A percentile compares a stretch with the other conserved stretches of the same genome.
These are phyloP conservation scores for Neolamprologus kungweensis DNA, from an alignment of 2,113 vertebrate genomes.

Conservation along the genomic window DNA sequence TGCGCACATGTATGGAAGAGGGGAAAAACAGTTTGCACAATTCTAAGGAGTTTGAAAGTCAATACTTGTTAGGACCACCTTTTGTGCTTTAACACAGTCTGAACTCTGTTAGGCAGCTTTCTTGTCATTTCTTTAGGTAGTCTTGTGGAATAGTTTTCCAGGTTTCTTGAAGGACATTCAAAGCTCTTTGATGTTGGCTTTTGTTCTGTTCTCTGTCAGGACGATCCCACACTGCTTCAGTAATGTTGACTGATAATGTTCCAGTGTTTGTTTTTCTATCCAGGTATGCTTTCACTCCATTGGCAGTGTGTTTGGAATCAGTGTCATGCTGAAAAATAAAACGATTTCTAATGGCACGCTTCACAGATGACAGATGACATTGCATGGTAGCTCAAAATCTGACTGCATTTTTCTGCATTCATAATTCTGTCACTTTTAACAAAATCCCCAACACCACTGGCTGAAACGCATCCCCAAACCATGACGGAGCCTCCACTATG, in stretches of 20 bases:
- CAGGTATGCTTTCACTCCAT: neutral
- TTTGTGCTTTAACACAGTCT: neutral
- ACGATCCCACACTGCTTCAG: neutral
- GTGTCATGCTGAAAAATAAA: neutral
- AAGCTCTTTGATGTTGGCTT: neutral
- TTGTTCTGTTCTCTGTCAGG: neutral
- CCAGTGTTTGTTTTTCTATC: neutral
- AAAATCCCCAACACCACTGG: neutral
- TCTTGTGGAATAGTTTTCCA: neutral
- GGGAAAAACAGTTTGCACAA: neutral
- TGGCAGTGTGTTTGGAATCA: neutral
- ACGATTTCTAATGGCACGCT: neutral
- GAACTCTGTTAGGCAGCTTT: neutral
- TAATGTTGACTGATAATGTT: neutral
- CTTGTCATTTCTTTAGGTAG: fast-evolving
- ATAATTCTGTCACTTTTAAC: neutral
- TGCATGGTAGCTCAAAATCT: neutral
- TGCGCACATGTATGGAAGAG: neutral
- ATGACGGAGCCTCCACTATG: neutral
- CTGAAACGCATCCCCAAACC: fast-evolving
- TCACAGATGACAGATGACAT: neutral
- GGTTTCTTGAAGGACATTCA: neutral
- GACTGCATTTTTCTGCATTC: neutral
- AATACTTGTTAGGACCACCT: neutral
- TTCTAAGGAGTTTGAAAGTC: neutral